Conservation (phyloP, 2,113 vertebrate genomes). For the Cyanocitta stelleri region DNA sequence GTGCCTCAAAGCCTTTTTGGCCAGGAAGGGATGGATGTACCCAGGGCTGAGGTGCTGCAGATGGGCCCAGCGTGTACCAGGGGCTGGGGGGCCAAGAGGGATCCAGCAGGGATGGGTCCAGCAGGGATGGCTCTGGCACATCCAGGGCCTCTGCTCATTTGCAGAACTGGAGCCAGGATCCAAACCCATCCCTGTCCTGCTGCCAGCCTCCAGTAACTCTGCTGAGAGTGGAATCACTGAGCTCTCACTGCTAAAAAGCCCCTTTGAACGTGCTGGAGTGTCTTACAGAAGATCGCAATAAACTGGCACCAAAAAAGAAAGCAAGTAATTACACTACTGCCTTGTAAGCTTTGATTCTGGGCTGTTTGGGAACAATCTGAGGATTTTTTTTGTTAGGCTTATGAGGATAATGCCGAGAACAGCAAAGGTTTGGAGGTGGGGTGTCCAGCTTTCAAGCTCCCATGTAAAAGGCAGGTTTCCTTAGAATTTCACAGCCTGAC, state of each 20-base stretch:
- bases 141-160: neutral
- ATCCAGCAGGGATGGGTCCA: neutral
- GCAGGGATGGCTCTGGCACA: neutral
- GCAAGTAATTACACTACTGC: conserved; percentile 29
- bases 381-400: neutral
- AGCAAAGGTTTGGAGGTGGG: conserved; percentile 15
- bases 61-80: rapidly evolving
- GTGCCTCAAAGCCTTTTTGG: neutral
- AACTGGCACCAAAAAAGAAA: conserved; percentile 1
- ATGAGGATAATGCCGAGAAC: neutral
- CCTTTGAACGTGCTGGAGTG: neutral
- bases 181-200: neutral
- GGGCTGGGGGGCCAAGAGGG: neutral
- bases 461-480: neutral
- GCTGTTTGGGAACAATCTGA: conserved; percentile 1
- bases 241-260: neutral
- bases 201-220: neutral
- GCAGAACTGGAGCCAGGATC: neutral
- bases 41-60: neutral
- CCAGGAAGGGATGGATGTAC: neutral
- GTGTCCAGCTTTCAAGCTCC: conserved; percentile 35
- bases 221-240: neutral
- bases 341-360: conserved; percentile 9
- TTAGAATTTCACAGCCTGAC: conserved; percentile 31
- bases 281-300: neutral